Base-by-base conservation (phyloP, 2,888 invertebrate genomes). In the Limnephilus rhombicus region DNA sequence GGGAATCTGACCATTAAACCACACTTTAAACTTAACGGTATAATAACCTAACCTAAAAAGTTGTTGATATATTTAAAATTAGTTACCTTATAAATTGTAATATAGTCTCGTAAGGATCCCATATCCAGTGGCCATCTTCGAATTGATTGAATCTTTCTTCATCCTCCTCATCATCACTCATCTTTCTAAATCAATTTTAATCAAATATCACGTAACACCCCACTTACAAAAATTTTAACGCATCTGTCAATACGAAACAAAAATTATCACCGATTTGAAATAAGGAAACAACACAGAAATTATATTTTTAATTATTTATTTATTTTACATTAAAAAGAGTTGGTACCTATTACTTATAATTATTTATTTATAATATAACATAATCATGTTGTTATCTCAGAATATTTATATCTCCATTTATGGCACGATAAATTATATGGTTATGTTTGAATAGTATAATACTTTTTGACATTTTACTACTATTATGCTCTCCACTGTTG, bases 41-140 rank as follows among this genome's bases (percentile, higher is more conserved):
- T 53, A 18, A 18, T 53, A 53, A 53, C 3, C 3, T 49, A 49
- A 49, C 49, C 49, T 49, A 13, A 49, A 13, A 49, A 49, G 49
- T 49, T 15, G 13, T 49, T 49, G 2, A 49, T 49, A 9, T 68
- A 68, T 68, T 24, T n/a, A 2, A 2, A 24, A 12, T 45, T 24
- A 68, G 4, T 24, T 53, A 92, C 93, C 92, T 91, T 41, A 92
- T 68, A 85, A 93, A 93, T 45, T 90, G 41, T 29, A 93, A 90
- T 15, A 34, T 31, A 85, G 91, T 68, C 45, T 90, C 89, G 12
- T 53, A 53, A 49, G 83, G 49, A 91, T 90, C 90, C 93, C 92
- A 93, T 34, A 89, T 89, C 93, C 93, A 93, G 53, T 89, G 89
- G 7, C 93, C 92, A 85, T 93, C 89, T 89, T 93, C 93, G 83